These are phyloP conservation scores for Pristionchus exspectatus DNA, from an alignment of 2,888 invertebrate genomes.

Conservation along the genomic window DNA sequence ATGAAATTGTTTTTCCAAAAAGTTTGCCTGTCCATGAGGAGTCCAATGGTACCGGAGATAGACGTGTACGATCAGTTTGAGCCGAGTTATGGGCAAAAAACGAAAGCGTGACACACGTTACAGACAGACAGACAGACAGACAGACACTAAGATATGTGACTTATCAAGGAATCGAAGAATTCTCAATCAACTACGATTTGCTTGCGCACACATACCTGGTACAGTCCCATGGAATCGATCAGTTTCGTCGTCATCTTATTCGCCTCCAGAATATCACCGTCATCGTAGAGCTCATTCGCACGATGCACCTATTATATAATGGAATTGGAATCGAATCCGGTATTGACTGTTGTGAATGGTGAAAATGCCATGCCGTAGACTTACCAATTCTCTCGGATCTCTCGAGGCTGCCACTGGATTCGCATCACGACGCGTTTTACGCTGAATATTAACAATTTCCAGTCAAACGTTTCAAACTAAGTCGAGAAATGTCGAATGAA, in stretches of 20 bases:
- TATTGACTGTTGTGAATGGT: not conserved
- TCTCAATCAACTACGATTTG: too few species aligned
- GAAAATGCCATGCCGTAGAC: not conserved
- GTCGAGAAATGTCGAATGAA: not conserved
- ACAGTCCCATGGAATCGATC: constrained; percentile 67
- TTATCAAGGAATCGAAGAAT: too few species aligned
- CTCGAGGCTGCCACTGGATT: constrained; percentile 25
- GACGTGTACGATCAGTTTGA: too few species aligned
- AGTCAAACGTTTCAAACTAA: not conserved
- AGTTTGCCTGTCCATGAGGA: too few species aligned
- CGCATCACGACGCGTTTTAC: not conserved
- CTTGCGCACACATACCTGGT: constrained; percentile 56
- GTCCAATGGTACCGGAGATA: too few species aligned
- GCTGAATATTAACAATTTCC: not conserved
- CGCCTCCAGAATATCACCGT: constrained; percentile 66
- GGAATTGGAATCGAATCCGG: not conserved
- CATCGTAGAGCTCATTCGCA: constrained; percentile 64
- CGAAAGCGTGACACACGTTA: too few species aligned
- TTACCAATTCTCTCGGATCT: constrained; percentile 49
- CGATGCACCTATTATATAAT: constrained; percentile 57
- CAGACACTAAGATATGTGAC: too few species aligned
- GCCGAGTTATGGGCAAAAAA: too few species aligned
- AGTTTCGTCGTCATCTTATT: constrained; percentile 66
- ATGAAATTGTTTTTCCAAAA: too few species aligned
- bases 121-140: too few species aligned